These are phyloP conservation scores for Macroramphosus scolopax DNA, from an alignment of 2,797 vertebrate genomes.

Conservation along the genomic window DNA sequence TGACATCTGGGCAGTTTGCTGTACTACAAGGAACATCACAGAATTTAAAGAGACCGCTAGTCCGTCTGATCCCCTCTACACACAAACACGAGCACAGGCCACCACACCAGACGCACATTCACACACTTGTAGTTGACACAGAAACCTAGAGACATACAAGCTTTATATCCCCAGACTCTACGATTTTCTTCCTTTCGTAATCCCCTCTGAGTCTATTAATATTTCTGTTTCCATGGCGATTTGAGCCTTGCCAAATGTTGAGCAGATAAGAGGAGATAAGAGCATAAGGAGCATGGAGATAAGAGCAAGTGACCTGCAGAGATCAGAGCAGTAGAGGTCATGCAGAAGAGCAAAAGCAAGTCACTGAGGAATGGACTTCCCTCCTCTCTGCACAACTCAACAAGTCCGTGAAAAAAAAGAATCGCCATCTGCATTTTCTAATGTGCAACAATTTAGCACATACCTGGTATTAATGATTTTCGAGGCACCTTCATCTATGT, in stretches of 20 bases:
- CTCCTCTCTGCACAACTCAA: constrained; percentile 26
- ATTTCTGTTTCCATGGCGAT: constrained; percentile 74
- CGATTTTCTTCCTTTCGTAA: constrained; percentile 56
- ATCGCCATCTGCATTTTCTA: constrained; percentile 1
- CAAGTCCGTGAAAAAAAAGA: constrained; percentile 28
- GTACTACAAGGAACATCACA: constrained; percentile 12
- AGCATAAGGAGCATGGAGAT: constrained; percentile 68
- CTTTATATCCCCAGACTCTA: constrained; percentile 55
- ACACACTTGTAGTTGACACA: constrained; percentile 60
- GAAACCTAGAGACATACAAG: constrained; percentile 70
- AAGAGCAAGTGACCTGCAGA: constrained; percentile 71
- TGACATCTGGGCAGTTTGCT: constrained; percentile 28
- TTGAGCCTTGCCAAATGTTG: constrained; percentile 62
- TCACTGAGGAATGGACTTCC: constrained; percentile 54
- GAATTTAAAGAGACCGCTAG: constrained; percentile 33
- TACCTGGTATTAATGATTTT: constrained; percentile 7
- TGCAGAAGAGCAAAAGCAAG: constrained; percentile 53
- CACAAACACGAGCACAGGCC: constrained; percentile 8
- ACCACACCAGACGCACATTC: constrained; percentile 39
- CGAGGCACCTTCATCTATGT: constrained; percentile 18
- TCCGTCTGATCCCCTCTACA: constrained; percentile 30
- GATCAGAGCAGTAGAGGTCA: constrained; percentile 68
- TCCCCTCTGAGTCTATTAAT: constrained; percentile 70
- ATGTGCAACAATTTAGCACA: constrained; percentile 15
- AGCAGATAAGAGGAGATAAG: constrained; percentile 71